Evolutionary conservation across 1,140 invertebrate species (phyloP), one percentile per base, ranked within the genome.

Genomic region (Formica exsecta): DNA sequence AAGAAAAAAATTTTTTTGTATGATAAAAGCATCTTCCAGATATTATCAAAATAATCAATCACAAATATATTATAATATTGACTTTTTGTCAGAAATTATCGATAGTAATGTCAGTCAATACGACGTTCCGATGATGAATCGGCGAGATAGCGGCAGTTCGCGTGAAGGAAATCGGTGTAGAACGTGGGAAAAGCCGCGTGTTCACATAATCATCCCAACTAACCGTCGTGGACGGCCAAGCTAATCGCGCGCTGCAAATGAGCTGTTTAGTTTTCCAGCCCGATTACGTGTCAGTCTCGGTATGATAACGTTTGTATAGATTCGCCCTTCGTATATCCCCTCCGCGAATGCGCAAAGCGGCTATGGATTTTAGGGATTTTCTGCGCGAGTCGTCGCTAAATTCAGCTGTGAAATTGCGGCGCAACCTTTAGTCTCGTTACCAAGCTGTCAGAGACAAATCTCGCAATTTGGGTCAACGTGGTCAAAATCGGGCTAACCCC

Each of bases 221-320:
- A 32, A 7, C 11, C 54, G n/a, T 25, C 51, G n/a, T 71, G 57
- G 51, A 29, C 19, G 84, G 9, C 16, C 61, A 22, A 71, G 57
- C 54, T 89, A 89, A 89, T 89, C 84, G 88, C 36, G 62, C 61
- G 32, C 76, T 84, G 77, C 59, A 89, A 90, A 90, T 79, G 85
- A 90, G 88, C 87, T 89, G 81, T 89, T 90, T 89, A 87, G 87
- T 89, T 89, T 86, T 87, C 85, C 66, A 54, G 76, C 29, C 77
- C 76, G 87, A 87, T 90, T 87, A 70, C 87, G 85, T 79, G 85
- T 84, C 87, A 77, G 62, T 51, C 70, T 25, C n/a, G 62, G 70
- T 76, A 64, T 73, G 88, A 86, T 89, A 89, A 89, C 65, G 84
- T 89, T 89, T 86, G 73, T 84, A 89, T 59, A 73, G 71, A 86